Evolutionary conservation across 2,888 invertebrate species (phyloP), one percentile per base, ranked within the genome.

Genomic region (Macropis europaea): DNA sequence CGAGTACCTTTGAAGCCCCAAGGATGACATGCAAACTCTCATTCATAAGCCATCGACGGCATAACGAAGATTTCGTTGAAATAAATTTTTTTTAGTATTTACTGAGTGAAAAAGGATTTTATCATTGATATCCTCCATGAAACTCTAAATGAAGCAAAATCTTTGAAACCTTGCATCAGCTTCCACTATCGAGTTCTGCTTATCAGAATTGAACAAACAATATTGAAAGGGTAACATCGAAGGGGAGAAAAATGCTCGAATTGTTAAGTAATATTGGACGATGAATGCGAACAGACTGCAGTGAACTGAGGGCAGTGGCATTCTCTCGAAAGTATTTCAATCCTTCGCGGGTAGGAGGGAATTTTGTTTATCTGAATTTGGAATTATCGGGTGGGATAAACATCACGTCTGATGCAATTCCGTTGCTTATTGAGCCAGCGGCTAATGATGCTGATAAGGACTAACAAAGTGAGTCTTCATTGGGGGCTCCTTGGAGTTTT

Each of bases 361-460:
- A 81, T 82, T 82, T 82, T 82, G 77, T 85, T 86, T 86, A 86
- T 86, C 86, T 71, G 77, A 76, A 84, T 82, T 80, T 79, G 71
- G 79, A 66, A 77, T 81, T 80, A 87, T 86, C 85, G 53, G 75
- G 43, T 63, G 83, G 86, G 85, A 88, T 88, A 84, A 87, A 87
- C 81, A 87, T 87, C 86, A 43, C 74, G 85, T 86, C 88, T 88
- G 88, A 88, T 77, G 88, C 88, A 88, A 88, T 73, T 82, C 59
- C 53, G 77, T 81, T 81, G 57, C 73, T 79, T 86, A 79, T 88
- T 88, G 86, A 88, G 87, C 76, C 83, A 87, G 83, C 82, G 79
- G 75, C 77, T 77, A 82, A 79, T 82, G 76, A 72, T 42, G 59
- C 76, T 69, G 88, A 88, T 88, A 88, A 87, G 83, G 84, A 84